These are phyloP conservation scores for Plectrocnemia conspersa DNA, from an alignment of 1,140 invertebrate species.

Conservation along the genomic window DNA sequence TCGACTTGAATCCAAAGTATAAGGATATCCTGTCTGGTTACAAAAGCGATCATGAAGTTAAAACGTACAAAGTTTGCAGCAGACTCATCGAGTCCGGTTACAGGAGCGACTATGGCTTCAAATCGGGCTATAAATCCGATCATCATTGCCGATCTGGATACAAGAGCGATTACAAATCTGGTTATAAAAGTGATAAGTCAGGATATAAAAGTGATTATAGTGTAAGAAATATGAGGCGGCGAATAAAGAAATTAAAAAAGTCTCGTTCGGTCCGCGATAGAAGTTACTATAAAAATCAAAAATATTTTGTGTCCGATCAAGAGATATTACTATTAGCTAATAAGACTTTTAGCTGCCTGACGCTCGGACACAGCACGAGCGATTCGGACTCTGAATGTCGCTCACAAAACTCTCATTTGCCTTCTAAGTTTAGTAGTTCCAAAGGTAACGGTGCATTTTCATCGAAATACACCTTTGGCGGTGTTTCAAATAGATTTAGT, in stretches of 20 bases:
- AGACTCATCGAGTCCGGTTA: constrained; percentile 56
- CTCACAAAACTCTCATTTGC: constrained; percentile 23
- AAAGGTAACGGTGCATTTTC: constrained; percentile 10
- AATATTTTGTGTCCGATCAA: constrained; percentile 52
- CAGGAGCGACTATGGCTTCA: constrained; percentile 55
- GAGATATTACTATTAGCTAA: constrained; percentile 48
- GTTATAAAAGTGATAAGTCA: constrained; percentile 56
- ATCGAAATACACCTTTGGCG: constrained; percentile 28
- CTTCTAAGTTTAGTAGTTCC: constrained; percentile 29
- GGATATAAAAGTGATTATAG: constrained; percentile 58
- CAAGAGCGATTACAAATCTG: constrained; percentile 56
- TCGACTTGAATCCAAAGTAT: constrained; percentile 59
- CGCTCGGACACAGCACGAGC: constrained; percentile 47
- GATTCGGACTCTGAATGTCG: constrained; percentile 47
- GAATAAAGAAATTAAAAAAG: constrained; percentile 51
- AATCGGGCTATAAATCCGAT: constrained; percentile 51
- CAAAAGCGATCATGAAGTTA: constrained; percentile 55
- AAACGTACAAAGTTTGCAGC: constrained; percentile 54
- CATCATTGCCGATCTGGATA: constrained; percentile 53
- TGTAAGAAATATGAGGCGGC: constrained; percentile 49
- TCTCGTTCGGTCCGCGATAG: constrained; percentile 50
- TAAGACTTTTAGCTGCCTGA: constrained; percentile 50
- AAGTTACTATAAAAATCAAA: constrained; percentile 51
- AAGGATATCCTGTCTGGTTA: constrained; percentile 54
- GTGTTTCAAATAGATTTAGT: constrained; percentile 6